Base-by-base conservation (phyloP, 2,113 vertebrate genomes). In the Apaloderma vittatum region DNA sequence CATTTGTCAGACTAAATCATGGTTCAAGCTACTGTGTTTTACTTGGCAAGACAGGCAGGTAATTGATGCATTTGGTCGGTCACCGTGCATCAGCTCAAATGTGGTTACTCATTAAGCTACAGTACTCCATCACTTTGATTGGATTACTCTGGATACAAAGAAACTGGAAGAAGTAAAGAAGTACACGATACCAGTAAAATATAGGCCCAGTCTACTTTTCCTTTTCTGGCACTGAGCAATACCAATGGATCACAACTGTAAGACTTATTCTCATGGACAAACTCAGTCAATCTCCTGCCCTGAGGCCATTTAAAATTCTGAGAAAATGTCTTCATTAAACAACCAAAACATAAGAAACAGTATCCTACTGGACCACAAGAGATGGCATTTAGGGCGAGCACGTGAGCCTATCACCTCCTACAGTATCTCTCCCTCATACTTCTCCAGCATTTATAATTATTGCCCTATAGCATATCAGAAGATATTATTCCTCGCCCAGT, bases 241-340 rank as follows among this genome's bases (percentile, higher is more conserved):
- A 93, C 15, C 65, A 72, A 71, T 70, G 65, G 93, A 95, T 92
- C 37, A 92, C 79, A 97, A 92, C 61, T 58, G 96, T 96, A 71
- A 89, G 13, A 80, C 98, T 75, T 86, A 98, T 98, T 98, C 97
- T 95, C 97, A 98, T 96, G 88, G 97, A 97, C 73, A 59, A 95
- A 76, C n/a, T 86, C 97, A 98, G 97, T 97, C 98, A 98, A 95
- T 76, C 98, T 97, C 98, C 95, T 97, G 95, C 97, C 94, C 83
- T 46, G 62, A 77, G 77, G 46, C 52, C 55, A 78, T 51, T 97
- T 94, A 94, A 96, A 97, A 97, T 95, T 97, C 80, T 84, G 92
- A 96, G 90, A 81, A 89, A 90, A 97, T 76, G 88, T 96, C 94
- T 82, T 89, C 80, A 63, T 70, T 72, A 86, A 86, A 63, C 96